phyloP scores from a whole-genome alignment of 2,797 vertebrate genomes.

The Gymnothorax javanicus region DNA sequence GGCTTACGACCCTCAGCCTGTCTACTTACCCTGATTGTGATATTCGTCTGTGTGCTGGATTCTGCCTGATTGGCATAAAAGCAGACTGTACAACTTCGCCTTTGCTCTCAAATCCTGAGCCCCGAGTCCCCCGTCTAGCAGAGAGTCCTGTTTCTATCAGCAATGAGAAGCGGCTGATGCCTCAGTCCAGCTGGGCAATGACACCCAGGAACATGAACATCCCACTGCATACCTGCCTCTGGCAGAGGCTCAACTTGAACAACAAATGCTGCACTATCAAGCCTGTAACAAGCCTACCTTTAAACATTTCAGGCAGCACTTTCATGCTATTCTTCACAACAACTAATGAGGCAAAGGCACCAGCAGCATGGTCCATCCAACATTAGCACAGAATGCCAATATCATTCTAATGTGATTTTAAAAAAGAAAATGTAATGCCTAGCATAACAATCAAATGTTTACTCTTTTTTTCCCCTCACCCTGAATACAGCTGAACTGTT shows the following conservation, averaged over 20 bases:
- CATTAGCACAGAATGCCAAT: too few relatives aligned
- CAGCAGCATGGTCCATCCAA: not conserved
- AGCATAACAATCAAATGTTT: constrained; percentile 10
- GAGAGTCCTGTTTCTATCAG: not conserved
- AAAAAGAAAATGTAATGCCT: not conserved
- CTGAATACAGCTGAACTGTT: too few relatives aligned
- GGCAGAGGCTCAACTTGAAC: not conserved
- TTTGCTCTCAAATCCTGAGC: too few relatives aligned
- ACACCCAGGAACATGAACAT: not conserved
- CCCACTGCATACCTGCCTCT: not conserved
- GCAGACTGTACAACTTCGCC: too few relatives aligned
- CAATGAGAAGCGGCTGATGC: not conserved
- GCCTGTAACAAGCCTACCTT: not conserved
- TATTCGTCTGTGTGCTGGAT: too few relatives aligned
- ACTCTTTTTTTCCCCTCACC: not conserved
- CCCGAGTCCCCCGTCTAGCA: too few relatives aligned
- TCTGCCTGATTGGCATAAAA: too few relatives aligned
- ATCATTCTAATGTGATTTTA: not conserved
- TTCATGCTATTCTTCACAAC: not conserved
- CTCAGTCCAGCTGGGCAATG: not conserved
- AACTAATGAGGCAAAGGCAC: not conserved
- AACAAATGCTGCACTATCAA: not conserved
- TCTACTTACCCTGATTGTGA: too few relatives aligned
- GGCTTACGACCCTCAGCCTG: too few relatives aligned
- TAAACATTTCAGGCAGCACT: not conserved